A percentile compares a stretch with the other conserved stretches of the same genome.
phyloP scores from a whole-genome alignment of 2,113 vertebrate genomes.

The Nothoprocta pentlandii region DNA sequence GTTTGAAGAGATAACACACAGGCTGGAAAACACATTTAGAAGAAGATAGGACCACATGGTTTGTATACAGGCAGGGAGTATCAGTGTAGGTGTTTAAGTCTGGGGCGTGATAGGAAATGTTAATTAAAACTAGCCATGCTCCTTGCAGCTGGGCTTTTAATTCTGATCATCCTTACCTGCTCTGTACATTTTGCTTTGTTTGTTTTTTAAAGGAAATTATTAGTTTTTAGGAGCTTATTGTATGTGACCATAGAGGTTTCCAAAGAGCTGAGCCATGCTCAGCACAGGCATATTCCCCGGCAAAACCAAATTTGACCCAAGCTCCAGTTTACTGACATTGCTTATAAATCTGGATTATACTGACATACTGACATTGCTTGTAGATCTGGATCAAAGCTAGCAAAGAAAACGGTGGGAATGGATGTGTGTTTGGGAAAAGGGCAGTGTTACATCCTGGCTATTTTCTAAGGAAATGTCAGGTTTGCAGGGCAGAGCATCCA shows the following conservation, averaged over 20 bases:
- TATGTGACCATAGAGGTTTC: not conserved
- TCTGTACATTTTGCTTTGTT: not conserved
- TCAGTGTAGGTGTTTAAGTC: not conserved
- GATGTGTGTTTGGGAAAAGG: not conserved
- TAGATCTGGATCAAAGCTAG: not conserved
- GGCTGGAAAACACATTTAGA: not conserved
- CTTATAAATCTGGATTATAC: not conserved
- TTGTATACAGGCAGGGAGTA: not conserved
- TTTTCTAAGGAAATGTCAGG: not conserved
- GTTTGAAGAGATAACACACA: not conserved
- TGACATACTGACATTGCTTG: not conserved
- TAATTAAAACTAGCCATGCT: not conserved
- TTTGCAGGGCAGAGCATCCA: not conserved
- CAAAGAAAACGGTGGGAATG: not conserved
- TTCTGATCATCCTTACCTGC: not conserved
- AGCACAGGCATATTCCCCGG: not conserved
- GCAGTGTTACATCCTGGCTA: not conserved
- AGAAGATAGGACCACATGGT: accelerated
- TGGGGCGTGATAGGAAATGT: not conserved
- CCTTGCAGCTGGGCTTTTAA: not conserved
- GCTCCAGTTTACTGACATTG: not conserved
- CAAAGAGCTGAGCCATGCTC: accelerated
- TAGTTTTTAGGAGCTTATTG: not conserved
- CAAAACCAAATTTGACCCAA: not conserved
- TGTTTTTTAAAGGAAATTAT: not conserved